Percentiles rank a stretch among this genome's conserved stretches.
These are phyloP conservation scores for Spicauda simplicius DNA, from an alignment of 2,888 invertebrate genomes.

Conservation along the genomic window DNA sequence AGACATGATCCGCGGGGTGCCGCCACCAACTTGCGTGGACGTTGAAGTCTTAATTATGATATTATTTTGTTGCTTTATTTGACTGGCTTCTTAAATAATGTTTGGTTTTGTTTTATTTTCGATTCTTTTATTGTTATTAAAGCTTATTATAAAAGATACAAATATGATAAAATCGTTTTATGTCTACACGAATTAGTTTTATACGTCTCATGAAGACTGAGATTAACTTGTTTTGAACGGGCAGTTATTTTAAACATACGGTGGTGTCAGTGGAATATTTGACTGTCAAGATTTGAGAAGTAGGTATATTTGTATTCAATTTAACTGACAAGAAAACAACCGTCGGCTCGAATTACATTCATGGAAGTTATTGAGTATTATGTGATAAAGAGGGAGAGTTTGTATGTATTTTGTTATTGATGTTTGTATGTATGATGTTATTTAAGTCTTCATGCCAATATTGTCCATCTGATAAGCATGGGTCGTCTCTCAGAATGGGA, in stretches of 20 bases:
- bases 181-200: background rate
- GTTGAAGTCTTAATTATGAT: slow-evolving; percentile 2
- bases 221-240: background rate
- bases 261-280: background rate
- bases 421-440: too few species aligned
- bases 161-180: background rate
- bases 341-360: too few species aligned
- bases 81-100: background rate
- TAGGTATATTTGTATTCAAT: too few species aligned
- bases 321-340: too few species aligned
- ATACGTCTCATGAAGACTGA: background rate
- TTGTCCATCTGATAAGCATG: too few species aligned
- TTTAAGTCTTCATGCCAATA: too few species aligned
- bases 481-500: too few species aligned
- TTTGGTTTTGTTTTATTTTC: background rate
- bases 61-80: background rate
- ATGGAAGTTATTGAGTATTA: too few species aligned
- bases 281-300: too few species aligned
- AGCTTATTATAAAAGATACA: background rate
- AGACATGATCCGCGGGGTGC: background rate
- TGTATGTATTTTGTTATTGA: too few species aligned
- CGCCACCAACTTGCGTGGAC: background rate
- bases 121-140: background rate
- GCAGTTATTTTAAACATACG: background rate
- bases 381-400: too few species aligned